phyloP scores from a whole-genome alignment of 2,113 vertebrate genomes.

The Nibea coibor region DNA sequence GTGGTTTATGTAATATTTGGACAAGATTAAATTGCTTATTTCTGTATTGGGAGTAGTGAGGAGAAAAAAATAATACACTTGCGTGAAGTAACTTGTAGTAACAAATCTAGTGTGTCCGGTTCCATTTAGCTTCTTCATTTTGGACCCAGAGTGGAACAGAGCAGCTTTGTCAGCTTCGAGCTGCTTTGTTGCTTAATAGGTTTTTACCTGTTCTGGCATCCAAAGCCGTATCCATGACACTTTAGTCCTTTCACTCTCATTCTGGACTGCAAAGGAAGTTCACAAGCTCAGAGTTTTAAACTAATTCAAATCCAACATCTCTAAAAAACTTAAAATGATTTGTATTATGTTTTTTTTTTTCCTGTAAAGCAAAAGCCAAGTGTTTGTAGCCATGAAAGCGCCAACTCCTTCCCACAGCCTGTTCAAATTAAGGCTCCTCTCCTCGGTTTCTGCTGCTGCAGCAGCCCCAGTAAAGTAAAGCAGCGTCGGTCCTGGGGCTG shows the following conservation, averaged over 20 bases:
- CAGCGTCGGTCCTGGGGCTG: conserved; percentile 28
- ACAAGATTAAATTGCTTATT: conserved; percentile 34
- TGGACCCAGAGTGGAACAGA: not conserved
- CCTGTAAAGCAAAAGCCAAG: conserved; percentile 27
- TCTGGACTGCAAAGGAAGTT: not conserved
- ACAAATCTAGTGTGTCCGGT: conserved; percentile 35
- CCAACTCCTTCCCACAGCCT: conserved; percentile 54
- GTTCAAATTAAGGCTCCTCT: conserved; percentile 62
- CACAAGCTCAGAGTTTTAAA: not conserved
- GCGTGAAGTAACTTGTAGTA: conserved; percentile 26
- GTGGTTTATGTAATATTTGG: conserved; percentile 46
- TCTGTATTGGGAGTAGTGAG: conserved; percentile 18
- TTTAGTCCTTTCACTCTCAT: not conserved
- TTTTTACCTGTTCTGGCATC: conserved; percentile 32
- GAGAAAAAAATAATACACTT: conserved; percentile 18
- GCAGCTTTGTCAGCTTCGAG: conserved; percentile 1
- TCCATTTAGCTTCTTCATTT: conserved; percentile 25
- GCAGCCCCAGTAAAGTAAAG: conserved; percentile 59
- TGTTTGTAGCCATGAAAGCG: conserved; percentile 50
- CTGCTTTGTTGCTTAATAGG: conserved; percentile 2
- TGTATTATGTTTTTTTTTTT: not conserved
- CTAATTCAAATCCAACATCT: not conserved
- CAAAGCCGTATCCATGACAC: not conserved
- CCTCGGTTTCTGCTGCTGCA: conserved; percentile 39
- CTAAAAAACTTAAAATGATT: not conserved